Base-by-base conservation (phyloP, 2,797 vertebrate genomes). In the Sylvilagus floridanus region DNA sequence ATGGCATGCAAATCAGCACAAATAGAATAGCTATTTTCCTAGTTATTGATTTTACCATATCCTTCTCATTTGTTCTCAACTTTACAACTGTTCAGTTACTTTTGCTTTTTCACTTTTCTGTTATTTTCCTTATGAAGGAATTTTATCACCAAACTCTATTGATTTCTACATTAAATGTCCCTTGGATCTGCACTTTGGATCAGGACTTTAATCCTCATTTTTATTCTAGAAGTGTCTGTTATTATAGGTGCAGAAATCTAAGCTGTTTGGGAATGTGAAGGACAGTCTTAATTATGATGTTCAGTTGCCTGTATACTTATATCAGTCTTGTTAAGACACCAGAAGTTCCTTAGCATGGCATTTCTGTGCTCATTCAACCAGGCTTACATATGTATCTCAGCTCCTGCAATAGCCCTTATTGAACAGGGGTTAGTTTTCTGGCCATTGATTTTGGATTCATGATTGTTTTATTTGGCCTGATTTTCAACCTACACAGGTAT, bases 21-120 rank as follows among this genome's bases (percentile, higher is more conserved):
- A 54, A 28, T 5, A 32, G n/a, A 54, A 73, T 7, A 50, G 4
- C 65, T 72, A 62, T 35, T 0, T 24, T 1, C 21, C 4, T 47
- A 63, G 47, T 73, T 78, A 42, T 22, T 78, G 28, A 50, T 84
- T 12, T 14, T 7, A 63, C 21, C 8, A 71, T 1, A 91, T 32
- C 6, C 22, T 86, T 68, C 10, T 28, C 17, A 65, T 30, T 47
- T 47, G 12, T 4, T 14, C 0, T 96, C 42, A 54, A 32, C 82
- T 90, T 95, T 62, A 81, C 91, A 81, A 82, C 14, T 62, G 9
- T 21, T 83, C 35, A 37, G 65, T 63, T 88, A 42, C n/a, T 62
- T 78, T 89, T 85, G 19, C 4, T 65, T 79, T n/a, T 57, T 4
- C 14, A 30, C 4, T 24, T 78, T 50, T 66, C 72, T 28, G 37